These are phyloP conservation scores for Pogoniulus pusillus DNA, from an alignment of 2,797 vertebrate species.

Conservation along the genomic window DNA sequence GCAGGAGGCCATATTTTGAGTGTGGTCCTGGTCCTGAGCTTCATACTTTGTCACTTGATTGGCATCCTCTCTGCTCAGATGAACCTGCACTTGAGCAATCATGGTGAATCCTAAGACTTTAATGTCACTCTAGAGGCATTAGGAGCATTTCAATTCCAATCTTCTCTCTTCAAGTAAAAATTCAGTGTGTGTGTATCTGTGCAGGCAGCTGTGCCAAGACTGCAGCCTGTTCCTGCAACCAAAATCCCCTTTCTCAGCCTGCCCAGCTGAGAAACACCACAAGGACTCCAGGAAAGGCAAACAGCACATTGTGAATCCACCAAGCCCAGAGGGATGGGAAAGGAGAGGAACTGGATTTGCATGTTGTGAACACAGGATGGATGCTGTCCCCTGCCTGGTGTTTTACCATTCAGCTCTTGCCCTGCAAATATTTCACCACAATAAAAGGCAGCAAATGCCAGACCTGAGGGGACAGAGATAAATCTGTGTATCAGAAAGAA, in stretches of 20 bases:
- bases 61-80: neutral
- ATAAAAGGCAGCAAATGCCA: neutral
- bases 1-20: neutral
- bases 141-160: neutral
- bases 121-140: rapidly evolving
- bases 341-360: neutral
- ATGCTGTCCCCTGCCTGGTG: neutral
- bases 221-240: neutral
- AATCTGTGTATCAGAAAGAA: conserved; percentile 5
- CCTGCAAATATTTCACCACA: conserved; percentile 6
- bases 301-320: neutral
- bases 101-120: neutral
- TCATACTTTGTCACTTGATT: neutral
- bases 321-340: neutral
- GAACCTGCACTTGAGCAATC: neutral
- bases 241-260: neutral
- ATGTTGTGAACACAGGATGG: neutral
- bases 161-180: neutral
- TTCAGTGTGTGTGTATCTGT: conserved; percentile 18
- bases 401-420: neutral
- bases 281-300: neutral
- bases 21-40: rapidly evolving
- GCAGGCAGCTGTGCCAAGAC: conserved; percentile 1
- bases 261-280: neutral
- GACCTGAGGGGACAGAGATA: neutral